These are phyloP conservation scores for Ceuthmochares aereus DNA, from an alignment of 2,113 vertebrate species.

Conservation along the genomic window DNA sequence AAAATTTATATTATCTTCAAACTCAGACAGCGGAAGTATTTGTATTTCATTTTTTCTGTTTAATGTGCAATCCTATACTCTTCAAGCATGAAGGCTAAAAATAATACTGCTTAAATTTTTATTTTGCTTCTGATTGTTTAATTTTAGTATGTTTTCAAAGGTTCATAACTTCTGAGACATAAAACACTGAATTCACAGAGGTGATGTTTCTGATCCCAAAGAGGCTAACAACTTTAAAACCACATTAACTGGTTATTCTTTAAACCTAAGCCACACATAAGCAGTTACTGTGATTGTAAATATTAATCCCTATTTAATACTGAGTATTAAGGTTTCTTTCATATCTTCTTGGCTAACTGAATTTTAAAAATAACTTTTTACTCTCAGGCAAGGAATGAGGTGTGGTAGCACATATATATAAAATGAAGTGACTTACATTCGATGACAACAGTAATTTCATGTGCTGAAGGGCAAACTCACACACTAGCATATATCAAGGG, in stretches of 20 bases:
- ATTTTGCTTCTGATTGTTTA: background rate
- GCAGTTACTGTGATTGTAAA: background rate
- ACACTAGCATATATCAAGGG: background rate
- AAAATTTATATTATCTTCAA: background rate
- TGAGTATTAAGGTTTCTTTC: background rate
- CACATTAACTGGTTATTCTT: background rate
- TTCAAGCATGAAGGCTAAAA: background rate
- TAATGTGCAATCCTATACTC: background rate
- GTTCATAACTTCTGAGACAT: background rate
- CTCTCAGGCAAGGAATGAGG: background rate
- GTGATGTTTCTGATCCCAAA: background rate
- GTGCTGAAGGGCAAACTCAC: background rate
- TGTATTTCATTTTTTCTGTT: background rate
- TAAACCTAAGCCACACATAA: background rate
- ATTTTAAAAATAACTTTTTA: background rate
- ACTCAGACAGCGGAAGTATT: background rate
- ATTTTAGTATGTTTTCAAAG: background rate
- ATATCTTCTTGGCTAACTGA: background rate
- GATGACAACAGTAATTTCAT: background rate
- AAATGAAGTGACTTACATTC: background rate
- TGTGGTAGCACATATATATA: background rate
- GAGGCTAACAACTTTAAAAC: background rate
- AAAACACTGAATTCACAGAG: background rate
- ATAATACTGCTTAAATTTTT: background rate
- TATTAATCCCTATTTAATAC: background rate